Percentiles rank a stretch among this genome's conserved stretches.
Conservation (phyloP, 2,113 vertebrate species). For the Eulemur rufifrons region DNA sequence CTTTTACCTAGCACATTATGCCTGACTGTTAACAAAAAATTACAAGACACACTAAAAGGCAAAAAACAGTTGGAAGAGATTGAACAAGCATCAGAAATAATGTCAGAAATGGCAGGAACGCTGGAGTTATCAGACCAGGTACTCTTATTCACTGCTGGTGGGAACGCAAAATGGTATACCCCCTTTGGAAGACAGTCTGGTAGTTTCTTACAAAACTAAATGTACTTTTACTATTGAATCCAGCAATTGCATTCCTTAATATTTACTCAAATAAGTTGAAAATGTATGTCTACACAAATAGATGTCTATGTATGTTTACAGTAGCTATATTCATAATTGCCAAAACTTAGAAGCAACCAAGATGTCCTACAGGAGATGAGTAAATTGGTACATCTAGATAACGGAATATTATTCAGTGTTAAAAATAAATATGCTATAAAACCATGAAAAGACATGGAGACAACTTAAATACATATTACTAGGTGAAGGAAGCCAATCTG, state of each 20-base stretch:
- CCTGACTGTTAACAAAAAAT: background rate
- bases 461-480: background rate
- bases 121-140: background rate
- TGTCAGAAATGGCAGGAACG: background rate
- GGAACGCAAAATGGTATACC: too few relatives aligned
- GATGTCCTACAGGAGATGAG: background rate
- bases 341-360: background rate
- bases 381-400: background rate
- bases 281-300: background rate
- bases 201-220: background rate
- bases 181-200: background rate
- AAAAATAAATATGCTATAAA: background rate
- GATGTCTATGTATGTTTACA: background rate
- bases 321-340: background rate
- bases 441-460: background rate
- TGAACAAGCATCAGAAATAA: background rate
- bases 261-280: background rate
- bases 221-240: background rate
- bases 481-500: background rate
- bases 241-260: background rate
- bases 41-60: background rate
- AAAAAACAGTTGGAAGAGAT: background rate
- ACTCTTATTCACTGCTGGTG: background rate
- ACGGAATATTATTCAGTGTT: background rate
- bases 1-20: background rate